Base-by-base conservation (phyloP, 2,888 invertebrate species). In the Cantharis nigra region DNA sequence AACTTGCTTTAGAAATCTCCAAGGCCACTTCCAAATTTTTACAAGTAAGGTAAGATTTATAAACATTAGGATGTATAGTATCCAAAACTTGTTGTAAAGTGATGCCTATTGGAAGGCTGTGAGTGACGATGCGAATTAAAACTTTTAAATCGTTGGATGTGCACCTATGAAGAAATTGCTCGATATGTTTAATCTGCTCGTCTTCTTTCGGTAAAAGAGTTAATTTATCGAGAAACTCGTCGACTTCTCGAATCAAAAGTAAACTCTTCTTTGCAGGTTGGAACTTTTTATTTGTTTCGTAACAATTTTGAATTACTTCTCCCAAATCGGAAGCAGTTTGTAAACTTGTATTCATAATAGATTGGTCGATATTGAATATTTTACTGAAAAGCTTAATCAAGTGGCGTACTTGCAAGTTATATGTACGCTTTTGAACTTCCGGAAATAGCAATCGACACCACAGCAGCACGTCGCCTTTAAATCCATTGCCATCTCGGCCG, bases 341-440 rank as follows among this genome's bases (percentile, higher is more conserved):
- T 81, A 98, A 90, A 88, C 97, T 93, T 81, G 94, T 93, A 9
- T 96, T 88, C 97, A 98, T 97, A 69, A 93, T 94, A 82, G 94
- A 93, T 79, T 93, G 93, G 87, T 94, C 92, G 0, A 91, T 91
- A 3, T 90, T 88, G 81, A 98, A 95, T 78, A 98, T 92, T 88
- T 92, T 92, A 69, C 96, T 94, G 87, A 97, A 98, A 65, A 97
- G 88, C 88, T 98, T 98, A 0, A 97, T 90, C 72, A 98, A 90
- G 85, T 97, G 97, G 87, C 97, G 97, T 86, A 95, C 97, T 89
- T 97, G 96, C 70, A 98, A 89, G 89, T 98, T 98, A 87, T 98
- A 98, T 33, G 97, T 93, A 78, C 96, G 90, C 87, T 97, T 96
- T 13, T 93, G 91, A 26, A 94, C 94, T 69, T 93, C 94, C 0